A percentile compares a stretch with the other conserved stretches of the same genome.
Conservation (phyloP, 2,888 invertebrate species). For the Perizoma affinitatum region DNA sequence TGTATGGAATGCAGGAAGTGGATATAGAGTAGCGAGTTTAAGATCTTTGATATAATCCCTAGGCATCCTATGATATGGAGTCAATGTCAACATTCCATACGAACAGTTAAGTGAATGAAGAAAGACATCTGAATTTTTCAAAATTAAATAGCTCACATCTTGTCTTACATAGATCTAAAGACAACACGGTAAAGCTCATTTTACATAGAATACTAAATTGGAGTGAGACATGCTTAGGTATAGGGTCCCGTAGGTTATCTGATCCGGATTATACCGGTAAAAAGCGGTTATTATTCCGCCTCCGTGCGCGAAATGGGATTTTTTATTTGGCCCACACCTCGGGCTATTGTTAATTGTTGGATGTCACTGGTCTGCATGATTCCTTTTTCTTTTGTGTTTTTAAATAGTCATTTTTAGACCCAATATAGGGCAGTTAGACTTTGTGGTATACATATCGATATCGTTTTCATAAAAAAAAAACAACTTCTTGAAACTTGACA, state of each 20-base stretch:
- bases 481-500: no score
- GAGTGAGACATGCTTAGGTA: neutral
- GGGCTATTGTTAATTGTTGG: conserved; percentile 57
- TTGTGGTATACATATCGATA: neutral
- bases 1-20: no score
- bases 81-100: no score
- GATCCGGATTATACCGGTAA: conserved; percentile 80
- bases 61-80: no score
- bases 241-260: conserved; percentile 57
- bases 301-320: conserved; percentile 70
- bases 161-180: no score
- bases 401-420: conserved; percentile 10
- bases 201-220: neutral
- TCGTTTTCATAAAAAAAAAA: no score
- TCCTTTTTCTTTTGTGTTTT: conserved; percentile 40
- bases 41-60: no score
- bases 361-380: conserved; percentile 62
- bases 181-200: neutral
- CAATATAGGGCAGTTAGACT: conserved; percentile 19
- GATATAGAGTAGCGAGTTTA: no score
- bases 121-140: no score
- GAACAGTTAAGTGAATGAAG: no score
- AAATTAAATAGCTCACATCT: no score
- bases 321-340: conserved; percentile 78
- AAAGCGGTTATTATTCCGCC: conserved; percentile 82